These are phyloP conservation scores for Notodonta dromedarius DNA, from an alignment of 2,888 invertebrate species.

Conservation along the genomic window DNA sequence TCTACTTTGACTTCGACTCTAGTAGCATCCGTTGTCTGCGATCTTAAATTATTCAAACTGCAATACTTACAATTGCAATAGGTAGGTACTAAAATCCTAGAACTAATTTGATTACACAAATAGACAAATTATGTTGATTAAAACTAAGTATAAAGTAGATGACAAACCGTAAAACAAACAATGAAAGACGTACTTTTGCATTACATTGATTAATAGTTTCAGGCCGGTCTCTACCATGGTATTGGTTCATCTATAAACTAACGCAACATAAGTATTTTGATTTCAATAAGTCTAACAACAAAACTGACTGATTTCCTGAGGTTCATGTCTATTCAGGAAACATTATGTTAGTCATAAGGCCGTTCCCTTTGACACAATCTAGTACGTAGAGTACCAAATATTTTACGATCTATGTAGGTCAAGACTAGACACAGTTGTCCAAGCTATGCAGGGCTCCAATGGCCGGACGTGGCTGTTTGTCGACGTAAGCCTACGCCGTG, in stretches of 20 bases:
- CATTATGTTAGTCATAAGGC: conserved; percentile 27
- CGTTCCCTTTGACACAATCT: conserved; percentile 26
- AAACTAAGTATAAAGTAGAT: too few relatives aligned
- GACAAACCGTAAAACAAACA: too few relatives aligned
- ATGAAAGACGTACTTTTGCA: too few relatives aligned
- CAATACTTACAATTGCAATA: not conserved
- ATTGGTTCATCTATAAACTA: too few relatives aligned
- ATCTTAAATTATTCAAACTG: not conserved
- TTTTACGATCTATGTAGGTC: conserved; percentile 45
- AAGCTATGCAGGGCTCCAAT: conserved; percentile 57
- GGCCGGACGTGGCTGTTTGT: conserved; percentile 78
- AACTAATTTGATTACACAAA: too few relatives aligned
- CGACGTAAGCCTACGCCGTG: conserved; percentile 68
- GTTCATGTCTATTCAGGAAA: not conserved
- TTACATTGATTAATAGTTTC: too few relatives aligned
- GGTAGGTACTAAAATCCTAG: too few relatives aligned
- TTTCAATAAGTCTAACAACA: too few relatives aligned
- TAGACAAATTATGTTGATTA: too few relatives aligned
- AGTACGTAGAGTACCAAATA: conserved; percentile 32
- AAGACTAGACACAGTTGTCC: conserved; percentile 48
- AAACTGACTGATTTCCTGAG: not conserved
- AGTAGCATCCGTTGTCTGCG: not conserved
- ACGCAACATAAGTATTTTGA: too few relatives aligned
- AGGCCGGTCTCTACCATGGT: too few relatives aligned
- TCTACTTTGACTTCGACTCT: not conserved